Base-by-base conservation (phyloP, 2,888 invertebrate species). In the Rhodophaea formosa region DNA sequence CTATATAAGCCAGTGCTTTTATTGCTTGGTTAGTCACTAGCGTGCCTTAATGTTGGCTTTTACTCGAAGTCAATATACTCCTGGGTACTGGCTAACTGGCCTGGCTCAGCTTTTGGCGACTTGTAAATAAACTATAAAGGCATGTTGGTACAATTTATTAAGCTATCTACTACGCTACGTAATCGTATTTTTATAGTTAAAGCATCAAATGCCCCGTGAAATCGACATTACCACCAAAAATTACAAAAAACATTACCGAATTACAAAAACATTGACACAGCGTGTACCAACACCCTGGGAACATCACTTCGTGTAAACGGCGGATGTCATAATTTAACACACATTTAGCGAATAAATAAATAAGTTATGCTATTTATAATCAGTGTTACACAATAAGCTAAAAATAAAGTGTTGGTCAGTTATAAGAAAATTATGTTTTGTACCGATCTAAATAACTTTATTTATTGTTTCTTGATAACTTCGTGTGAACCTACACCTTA, bases 251-350 rank as follows among this genome's bases (percentile, higher is more conserved):
- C 46, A 46, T 16, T 23, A 17, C 45, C 23, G 12, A 46, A 46
- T 46, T 46, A 12, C 23, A 23, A 23, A 46, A 23, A n/a, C 8
- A 45, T 45, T 23, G 17, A 1, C 23, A 3, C 45, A 45, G 45
- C 12, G 23, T 46, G 46, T n/a, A 23, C 46, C 46, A 46, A 46
- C 23, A 5, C 23, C 46, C 46, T 46, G 46, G 23, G 46, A 46
- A 46, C n/a, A n/a, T 12, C 46, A 10, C 10, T 12, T n/a, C 23
- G 46, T 46, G 46, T n/a, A 23, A 46, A 46, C n/a, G 16, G 16
- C 17, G n/a, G 7, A 23, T 46, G 17, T 46, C 46, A 46, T 46
- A 46, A 23, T n/a, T n/a, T 46, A 8, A 46, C 23, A 23, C 23
- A 23, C 23, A 23, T 17, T 12, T 23, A 45, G 17, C 10, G 46